Evolutionary conservation across 92 coral and sea anemone genomes (phyloP), one percentile per base, ranked within the genome.

Genomic region (Heteractis magnifica): DNA sequence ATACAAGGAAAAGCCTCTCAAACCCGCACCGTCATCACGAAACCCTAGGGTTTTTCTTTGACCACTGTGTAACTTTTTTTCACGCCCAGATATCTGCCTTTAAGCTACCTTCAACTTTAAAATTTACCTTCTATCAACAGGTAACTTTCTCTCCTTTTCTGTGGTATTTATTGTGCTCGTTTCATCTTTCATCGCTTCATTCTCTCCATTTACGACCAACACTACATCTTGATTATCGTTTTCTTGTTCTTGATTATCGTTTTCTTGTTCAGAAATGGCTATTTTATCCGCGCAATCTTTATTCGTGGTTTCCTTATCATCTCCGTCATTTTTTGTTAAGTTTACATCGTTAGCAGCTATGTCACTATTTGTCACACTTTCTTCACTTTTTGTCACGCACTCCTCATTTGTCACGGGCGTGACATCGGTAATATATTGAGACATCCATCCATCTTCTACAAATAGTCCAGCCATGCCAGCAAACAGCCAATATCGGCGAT

Each of bases 401-500:
- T 84, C 81, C 10, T 60, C 81, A 6, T 53, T 75, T 41, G 52
- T 50, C 60, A 55, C 13, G 41, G 80, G 76, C 4, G 77, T 49
- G 20, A 18, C 50, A 10, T 79, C 71, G 14, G 72, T 75, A 52
- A 75, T 65, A 50, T 82, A 77, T 49, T 79, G 51, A 53, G 65
- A 79, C 89, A 86, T 85, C 98, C 98, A 93, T 13, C 95, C 98
- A 19, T 92, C 89, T 64, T 96, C 99, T 1, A 96, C 94, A 70
- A 68, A 92, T 83, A 96, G 81, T 13, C 97, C 95, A 62, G 78
- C 64, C 23, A 92, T 80, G 8, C 95, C 91, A 49, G 79, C 83
- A 55, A 96, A 89, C 62, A 94, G 56, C 99, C 99, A 96, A 78
- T 96, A 96, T 13, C 99, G 98, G 15, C 90, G 85, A 65, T 94